Evolutionary conservation across 2,797 vertebrate genomes (phyloP).

Genomic region (Lepidocolaptes lacrymiger): DNA sequence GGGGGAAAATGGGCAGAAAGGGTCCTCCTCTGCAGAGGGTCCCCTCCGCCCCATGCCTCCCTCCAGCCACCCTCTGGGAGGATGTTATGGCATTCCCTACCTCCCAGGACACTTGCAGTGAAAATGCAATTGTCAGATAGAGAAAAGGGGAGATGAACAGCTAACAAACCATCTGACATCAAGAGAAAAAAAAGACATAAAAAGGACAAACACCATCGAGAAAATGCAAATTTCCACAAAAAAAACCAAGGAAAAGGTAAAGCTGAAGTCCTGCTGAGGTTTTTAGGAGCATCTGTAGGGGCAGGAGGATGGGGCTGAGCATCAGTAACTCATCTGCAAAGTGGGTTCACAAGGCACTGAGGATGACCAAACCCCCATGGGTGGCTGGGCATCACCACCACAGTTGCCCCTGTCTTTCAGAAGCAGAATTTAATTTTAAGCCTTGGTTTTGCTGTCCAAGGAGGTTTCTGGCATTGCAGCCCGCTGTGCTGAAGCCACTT

Average conservation of each 20-base stretch:
- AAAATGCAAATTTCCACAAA: neutral
- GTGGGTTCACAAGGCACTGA: accelerated
- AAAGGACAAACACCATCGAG: accelerated
- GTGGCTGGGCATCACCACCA: accelerated
- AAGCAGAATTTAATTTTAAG: neutral
- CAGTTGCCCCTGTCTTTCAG: neutral
- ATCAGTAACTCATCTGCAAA: neutral
- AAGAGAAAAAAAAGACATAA: neutral
- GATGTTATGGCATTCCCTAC: neutral
- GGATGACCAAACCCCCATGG: neutral
- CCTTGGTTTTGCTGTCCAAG: neutral
- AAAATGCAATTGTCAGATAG: neutral
- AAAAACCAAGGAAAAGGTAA: neutral
- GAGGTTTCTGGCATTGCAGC: neutral
- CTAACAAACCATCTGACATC: neutral
- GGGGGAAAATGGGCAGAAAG: neutral
- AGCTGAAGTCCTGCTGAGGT: neutral
- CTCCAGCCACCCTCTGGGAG: neutral
- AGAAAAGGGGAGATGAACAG: neutral
- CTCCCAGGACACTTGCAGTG: neutral
- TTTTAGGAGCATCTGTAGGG: neutral
- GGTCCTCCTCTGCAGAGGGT: neutral
- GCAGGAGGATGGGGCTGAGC: neutral
- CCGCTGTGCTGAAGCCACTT: neutral
- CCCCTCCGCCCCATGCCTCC: neutral